Conservation (phyloP, 2,797 vertebrate species). For the Sparus aurata region DNA sequence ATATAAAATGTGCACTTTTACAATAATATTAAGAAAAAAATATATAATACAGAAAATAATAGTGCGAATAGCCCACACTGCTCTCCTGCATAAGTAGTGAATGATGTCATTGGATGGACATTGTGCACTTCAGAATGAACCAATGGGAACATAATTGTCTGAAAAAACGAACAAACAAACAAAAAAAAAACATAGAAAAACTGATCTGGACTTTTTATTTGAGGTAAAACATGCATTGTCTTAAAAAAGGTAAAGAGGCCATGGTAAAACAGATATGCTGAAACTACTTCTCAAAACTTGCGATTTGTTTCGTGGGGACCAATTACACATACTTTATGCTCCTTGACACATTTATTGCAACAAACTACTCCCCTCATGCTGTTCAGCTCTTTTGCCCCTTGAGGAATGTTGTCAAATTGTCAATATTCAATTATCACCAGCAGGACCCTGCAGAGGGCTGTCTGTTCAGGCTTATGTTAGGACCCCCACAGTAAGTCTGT, state of each 20-base stretch:
- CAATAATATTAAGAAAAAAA: background rate
- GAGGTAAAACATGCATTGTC: background rate
- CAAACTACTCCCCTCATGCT: constrained; percentile 58
- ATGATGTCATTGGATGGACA: background rate
- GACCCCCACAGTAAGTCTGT: constrained; percentile 80
- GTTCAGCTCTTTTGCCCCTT: constrained; percentile 79
- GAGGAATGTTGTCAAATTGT: constrained; percentile 68
- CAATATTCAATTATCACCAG: constrained; percentile 88
- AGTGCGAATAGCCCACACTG: background rate
- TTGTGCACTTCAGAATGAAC: background rate
- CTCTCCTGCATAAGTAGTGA: background rate
- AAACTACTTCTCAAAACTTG: constrained; percentile 41
- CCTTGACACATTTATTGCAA: constrained; percentile 60
- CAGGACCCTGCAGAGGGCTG: constrained; percentile 73
- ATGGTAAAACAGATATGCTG: constrained; percentile 21
- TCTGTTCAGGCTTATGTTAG: constrained; percentile 87
- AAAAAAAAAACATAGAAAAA: background rate
- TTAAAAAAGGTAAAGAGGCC: background rate
- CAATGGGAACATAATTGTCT: background rate
- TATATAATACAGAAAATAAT: background rate
- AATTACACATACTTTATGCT: constrained; percentile 66
- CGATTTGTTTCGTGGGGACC: constrained; percentile 47
- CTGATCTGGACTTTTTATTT: background rate
- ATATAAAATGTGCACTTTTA: background rate
- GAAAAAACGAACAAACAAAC: background rate